Evolutionary conservation across 30 jellyfish, hydroid and myxozoan species (phyloP), one percentile per base, ranked within the genome.

Genomic region (Mastigias papua): DNA sequence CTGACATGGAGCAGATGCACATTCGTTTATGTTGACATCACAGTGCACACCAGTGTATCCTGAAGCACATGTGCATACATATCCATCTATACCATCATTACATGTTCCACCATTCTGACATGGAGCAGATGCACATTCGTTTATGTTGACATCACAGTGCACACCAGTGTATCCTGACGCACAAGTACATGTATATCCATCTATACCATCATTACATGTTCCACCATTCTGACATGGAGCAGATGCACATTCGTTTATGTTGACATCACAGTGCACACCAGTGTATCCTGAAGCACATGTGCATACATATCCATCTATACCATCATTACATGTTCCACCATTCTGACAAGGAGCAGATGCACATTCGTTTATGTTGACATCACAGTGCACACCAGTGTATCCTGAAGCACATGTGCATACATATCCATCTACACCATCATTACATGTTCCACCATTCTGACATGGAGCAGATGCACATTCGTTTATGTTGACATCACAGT

Each of bases 381-480:
- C 77, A 74, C 96, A 88, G 54, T 88, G 58, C 10, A n/a, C 48
- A 10, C 96, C 96, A 6, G 85, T 65, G 86, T 13, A 87, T 10
- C 96, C 96, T 2, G 84, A 35, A 1, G 76, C 70, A 32, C 96
- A 87, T n/a, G 67, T 42, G 72, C 96, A 87, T 22, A 77, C 64
- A 79, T 75, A 87, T 2, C 62, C 78, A 50, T 87, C 62, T 35
- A 87, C 48, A 1, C 80, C 86, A 66, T 87, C 96, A 8, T 28
- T 51, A 35, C 96, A 87, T 17, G 85, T 17, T 42, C 77, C 96
- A 0, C 78, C 84, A 77, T 87, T 87, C 67, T 76, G 33, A 30
- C 96, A 87, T 22, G 90, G 90, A 10, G 32, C 22, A 48, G 96
- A 88, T 5, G 86, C 71, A 48, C 96, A 87, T 60, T 90, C 94